Percentiles rank a stretch among this genome's conserved stretches.
These are phyloP conservation scores for Gisinianus flammeolus DNA, from an alignment of 2,888 invertebrate genomes.

Conservation along the genomic window DNA sequence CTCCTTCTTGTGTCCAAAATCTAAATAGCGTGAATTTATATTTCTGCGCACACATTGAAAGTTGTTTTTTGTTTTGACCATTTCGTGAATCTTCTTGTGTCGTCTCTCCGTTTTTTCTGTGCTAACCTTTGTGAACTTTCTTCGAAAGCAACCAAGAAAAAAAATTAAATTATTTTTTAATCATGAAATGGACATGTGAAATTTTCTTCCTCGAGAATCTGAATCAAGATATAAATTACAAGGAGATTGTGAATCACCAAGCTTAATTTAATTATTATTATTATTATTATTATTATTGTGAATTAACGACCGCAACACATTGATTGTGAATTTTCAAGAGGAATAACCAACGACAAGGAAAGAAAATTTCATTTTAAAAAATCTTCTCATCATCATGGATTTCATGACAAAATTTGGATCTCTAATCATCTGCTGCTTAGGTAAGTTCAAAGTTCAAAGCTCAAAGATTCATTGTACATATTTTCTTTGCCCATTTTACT, in stretches of 20 bases:
- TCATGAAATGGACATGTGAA: not conserved
- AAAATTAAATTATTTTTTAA: no score
- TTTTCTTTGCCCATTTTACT: constrained; percentile 1
- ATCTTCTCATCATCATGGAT: constrained; percentile 44
- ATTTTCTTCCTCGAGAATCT: not conserved
- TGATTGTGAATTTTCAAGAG: not conserved
- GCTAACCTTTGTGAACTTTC: no score
- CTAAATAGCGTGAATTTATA: no score
- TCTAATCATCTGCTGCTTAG: constrained; percentile 53
- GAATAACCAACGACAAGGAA: not conserved
- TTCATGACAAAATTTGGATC: constrained; percentile 51
- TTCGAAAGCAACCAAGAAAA: no score
- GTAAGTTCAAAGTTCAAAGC: constrained; percentile 41
- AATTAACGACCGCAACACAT: not conserved
- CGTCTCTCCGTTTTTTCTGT: no score
- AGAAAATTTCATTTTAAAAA: not conserved
- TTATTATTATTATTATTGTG: not conserved
- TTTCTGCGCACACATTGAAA: no score
- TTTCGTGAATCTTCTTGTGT: no score
- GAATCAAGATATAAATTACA: constrained; percentile 20
- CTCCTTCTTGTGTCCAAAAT: no score
- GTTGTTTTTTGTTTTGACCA: no score
- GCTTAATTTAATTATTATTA: not conserved
- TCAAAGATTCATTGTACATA: not conserved
- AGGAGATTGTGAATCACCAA: not conserved